Conservation (phyloP, 2,797 vertebrate species). For the Sebastolobus altivelis region DNA sequence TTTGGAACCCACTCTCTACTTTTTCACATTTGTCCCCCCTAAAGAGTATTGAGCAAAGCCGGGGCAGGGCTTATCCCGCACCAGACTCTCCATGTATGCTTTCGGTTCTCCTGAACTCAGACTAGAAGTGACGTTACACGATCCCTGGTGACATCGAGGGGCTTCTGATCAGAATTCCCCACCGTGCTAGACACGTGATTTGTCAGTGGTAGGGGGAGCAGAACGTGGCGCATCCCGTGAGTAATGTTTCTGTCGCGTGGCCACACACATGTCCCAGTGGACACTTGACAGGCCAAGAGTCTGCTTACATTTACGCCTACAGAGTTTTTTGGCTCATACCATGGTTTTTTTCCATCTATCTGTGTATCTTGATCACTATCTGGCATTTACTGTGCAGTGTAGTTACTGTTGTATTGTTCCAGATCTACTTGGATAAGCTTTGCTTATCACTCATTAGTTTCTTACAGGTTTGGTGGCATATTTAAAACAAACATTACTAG, state of each 20-base stretch:
- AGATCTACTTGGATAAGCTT: not conserved
- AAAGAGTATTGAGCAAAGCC: constrained; percentile 5
- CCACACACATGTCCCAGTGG: constrained; percentile 13
- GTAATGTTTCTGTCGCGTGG: constrained; percentile 17
- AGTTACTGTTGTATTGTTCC: not conserved
- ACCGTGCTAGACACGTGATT: constrained; percentile 13
- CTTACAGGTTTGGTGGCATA: not conserved
- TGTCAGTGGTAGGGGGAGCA: not conserved
- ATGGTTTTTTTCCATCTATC: not conserved
- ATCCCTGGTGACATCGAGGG: not conserved
- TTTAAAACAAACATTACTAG: not conserved
- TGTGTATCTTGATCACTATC: not conserved
- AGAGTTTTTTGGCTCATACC: not conserved
- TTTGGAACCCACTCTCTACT: not conserved
- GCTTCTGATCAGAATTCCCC: constrained; percentile 18
- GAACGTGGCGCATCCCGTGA: not conserved
- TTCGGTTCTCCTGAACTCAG: constrained; percentile 8
- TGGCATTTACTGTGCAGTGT: not conserved
- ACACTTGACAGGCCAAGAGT: not conserved
- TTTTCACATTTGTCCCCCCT: not conserved
- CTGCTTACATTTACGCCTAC: not conserved
- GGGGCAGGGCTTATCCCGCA: not conserved
- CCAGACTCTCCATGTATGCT: constrained; percentile 4
- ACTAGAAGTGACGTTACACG: constrained; percentile 12
- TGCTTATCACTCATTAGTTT: not conserved